Evolutionary conservation across 2,888 invertebrate species (phyloP), one percentile per base, ranked within the genome.

Genomic region (Pardosa pseudoannulata): DNA sequence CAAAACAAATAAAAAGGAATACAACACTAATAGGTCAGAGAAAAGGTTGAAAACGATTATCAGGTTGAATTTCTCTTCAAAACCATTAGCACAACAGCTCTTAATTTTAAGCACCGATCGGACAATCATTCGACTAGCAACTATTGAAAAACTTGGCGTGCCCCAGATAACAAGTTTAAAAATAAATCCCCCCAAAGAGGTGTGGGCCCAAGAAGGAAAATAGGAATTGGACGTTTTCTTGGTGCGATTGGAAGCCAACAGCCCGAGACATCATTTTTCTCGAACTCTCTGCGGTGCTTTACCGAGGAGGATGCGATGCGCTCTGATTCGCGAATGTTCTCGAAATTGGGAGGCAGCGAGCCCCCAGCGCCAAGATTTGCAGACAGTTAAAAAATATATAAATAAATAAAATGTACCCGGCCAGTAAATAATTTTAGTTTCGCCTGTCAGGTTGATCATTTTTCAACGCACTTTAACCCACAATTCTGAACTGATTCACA

Each of bases 301-400:
- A 29, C 27, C 19, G 41, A 50, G n/a, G 62, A 76, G 71, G 75
- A 76, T 64, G 62, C 32, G 83, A 78, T 83, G 64, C 71, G 83
- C 83, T 83, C 83, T 78, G 83, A 78, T 78, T 83, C 36, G 9
- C 67, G 32, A 67, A 32, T 7, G 32, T 23, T 56, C 16, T 23
- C 5, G 23, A 46, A 7, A 46, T 11, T 46, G 46, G 9, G 46
- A 16, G n/a, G 36, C 36, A 36, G 9, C n/a, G 9, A 36, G 9
- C 36, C 36, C 36, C 36, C 36, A 36, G 36, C 36, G 36, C 36
- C 36, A 36, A 36, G 36, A 36, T 36, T 36, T 9, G 9, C 36
- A 36, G 6, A 36, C 36, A 36, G 36, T 9, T 9, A 9, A 36
- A 5, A 5, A 36, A 36, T 9, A n/a, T n/a, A n/a, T n/a, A n/a